These are phyloP conservation scores for Augochlorella aurata DNA, from an alignment of 2,888 invertebrate genomes.

Conservation along the genomic window DNA sequence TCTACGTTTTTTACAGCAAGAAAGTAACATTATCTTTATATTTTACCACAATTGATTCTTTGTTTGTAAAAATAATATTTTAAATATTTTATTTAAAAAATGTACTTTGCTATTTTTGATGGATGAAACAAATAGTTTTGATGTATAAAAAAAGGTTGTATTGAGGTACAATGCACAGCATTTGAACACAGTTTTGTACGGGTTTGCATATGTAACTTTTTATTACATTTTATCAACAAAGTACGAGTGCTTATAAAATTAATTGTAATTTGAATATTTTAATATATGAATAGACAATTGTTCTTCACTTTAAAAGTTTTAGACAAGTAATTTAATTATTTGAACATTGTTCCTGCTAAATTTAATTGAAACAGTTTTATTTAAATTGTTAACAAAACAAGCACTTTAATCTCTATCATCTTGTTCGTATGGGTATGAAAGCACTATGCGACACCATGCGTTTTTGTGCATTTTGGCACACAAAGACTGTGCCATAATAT, in stretches of 20 bases:
- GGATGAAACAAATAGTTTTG: slow-evolving; percentile 8
- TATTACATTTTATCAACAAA: slow-evolving; percentile 41
- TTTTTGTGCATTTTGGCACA: slow-evolving; percentile 63
- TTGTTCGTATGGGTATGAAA: slow-evolving; percentile 31
- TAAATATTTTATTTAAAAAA: slow-evolving; percentile 10
- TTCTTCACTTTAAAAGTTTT: slow-evolving; percentile 42
- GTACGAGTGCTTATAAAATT: slow-evolving; percentile 39
- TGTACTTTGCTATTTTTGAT: slow-evolving; percentile 22
- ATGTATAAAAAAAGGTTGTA: slow-evolving; percentile 23
- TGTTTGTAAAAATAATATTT: slow-evolving; percentile 10
- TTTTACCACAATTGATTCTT: slow-evolving; percentile 9
- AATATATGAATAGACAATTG: slow-evolving; percentile 43
- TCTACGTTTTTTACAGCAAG: slow-evolving; percentile 34
- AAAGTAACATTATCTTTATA: slow-evolving; percentile 16
- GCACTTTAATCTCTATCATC: slow-evolving; percentile 17
- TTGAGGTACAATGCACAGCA: slow-evolving; percentile 28
- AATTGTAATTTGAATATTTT: slow-evolving; percentile 48
- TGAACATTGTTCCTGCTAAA: slow-evolving; percentile 23
- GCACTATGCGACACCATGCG: slow-evolving; percentile 43
- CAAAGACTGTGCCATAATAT: slow-evolving; percentile 62
- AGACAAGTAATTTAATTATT: slow-evolving; percentile 29
- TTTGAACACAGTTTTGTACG: slow-evolving; percentile 46
- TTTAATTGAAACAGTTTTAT: slow-evolving; percentile 23
- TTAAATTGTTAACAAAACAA: slow-evolving; percentile 20
- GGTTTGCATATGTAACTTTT: slow-evolving; percentile 34